phyloP scores from a whole-genome alignment of 2,888 invertebrate species.

The Holacanthella duospinosa region DNA sequence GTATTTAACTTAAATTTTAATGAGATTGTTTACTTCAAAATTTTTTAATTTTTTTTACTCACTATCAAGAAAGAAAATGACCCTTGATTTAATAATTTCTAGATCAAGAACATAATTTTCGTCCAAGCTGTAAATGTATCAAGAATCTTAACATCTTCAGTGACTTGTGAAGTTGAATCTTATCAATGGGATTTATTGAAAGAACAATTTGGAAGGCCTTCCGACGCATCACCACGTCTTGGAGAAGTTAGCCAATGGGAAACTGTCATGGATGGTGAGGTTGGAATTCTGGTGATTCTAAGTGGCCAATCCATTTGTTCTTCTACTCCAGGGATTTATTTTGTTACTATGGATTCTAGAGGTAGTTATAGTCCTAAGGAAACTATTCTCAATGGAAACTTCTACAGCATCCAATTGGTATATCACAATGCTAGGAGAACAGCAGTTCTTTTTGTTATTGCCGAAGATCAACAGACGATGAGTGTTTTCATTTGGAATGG shows the following conservation, averaged over 20 bases:
- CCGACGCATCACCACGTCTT: not conserved
- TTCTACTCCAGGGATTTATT: not conserved
- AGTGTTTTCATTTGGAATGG: not conserved
- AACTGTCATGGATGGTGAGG: slow-evolving; percentile 4
- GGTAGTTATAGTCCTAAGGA: slow-evolving; percentile 13
- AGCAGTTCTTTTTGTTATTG: not conserved
- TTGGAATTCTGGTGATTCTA: slow-evolving; percentile 12
- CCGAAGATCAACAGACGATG: not conserved
- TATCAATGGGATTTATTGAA: slow-evolving; percentile 14
- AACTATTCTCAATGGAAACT: not conserved
- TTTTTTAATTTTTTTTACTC: not conserved
- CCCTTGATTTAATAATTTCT: too few species aligned
- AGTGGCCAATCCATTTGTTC: not conserved
- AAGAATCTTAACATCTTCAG: slow-evolving; percentile 3
- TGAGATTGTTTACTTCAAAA: not conserved
- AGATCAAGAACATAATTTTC: too few species aligned
- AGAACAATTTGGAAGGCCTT: slow-evolving; percentile 15
- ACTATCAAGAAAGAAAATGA: too few species aligned
- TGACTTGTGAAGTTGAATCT: slow-evolving; percentile 12
- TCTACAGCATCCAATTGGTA: slow-evolving; percentile 1
- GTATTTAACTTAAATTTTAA: not conserved
- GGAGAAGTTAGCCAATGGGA: slow-evolving; percentile 17
- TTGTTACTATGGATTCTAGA: not conserved
- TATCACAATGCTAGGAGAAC: not conserved
- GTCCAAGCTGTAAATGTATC: slow-evolving; percentile 10